Conservation (phyloP, 1,140 invertebrate species). For the Ceratosolen fusciceps region DNA sequence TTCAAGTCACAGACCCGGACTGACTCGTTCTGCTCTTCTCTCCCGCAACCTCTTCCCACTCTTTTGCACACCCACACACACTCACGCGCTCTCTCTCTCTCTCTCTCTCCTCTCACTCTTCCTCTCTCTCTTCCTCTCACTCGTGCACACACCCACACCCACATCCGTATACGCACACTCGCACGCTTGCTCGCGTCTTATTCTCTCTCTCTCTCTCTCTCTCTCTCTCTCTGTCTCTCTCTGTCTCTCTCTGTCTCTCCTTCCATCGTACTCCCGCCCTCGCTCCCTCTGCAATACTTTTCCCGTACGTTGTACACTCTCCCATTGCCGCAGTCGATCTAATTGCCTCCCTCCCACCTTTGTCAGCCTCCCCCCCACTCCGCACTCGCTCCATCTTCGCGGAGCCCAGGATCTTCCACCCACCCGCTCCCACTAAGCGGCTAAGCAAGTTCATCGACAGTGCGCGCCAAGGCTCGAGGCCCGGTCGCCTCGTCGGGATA, state of each 20-base stretch:
- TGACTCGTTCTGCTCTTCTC: slow-evolving; percentile 55
- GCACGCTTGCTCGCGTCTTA: not conserved
- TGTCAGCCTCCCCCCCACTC: not conserved
- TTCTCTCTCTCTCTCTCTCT: not conserved
- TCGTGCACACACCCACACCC: too few species aligned
- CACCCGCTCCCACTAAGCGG: too few species aligned
- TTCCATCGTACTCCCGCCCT: not conserved
- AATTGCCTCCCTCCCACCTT: not conserved
- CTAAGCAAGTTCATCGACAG: not conserved
- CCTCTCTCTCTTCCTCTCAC: not conserved
- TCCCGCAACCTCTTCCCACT: slow-evolving; percentile 37
- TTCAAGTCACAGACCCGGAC: slow-evolving; percentile 68
- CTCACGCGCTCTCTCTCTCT: not conserved
- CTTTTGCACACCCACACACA: slow-evolving; percentile 28
- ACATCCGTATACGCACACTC: too few species aligned
- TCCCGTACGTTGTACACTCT: too few species aligned
- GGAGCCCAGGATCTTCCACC: too few species aligned
- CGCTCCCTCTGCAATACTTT: not conserved
- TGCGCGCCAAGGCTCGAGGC: not conserved
- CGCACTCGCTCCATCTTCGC: not conserved
- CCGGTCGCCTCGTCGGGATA: not conserved
- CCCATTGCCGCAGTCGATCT: too few species aligned
- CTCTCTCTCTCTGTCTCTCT: not conserved
- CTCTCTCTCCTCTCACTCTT: not conserved
- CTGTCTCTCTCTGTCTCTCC: not conserved